Evolutionary conservation across 2,797 vertebrate genomes (phyloP).

Genomic region (Manis crassicaudata): DNA sequence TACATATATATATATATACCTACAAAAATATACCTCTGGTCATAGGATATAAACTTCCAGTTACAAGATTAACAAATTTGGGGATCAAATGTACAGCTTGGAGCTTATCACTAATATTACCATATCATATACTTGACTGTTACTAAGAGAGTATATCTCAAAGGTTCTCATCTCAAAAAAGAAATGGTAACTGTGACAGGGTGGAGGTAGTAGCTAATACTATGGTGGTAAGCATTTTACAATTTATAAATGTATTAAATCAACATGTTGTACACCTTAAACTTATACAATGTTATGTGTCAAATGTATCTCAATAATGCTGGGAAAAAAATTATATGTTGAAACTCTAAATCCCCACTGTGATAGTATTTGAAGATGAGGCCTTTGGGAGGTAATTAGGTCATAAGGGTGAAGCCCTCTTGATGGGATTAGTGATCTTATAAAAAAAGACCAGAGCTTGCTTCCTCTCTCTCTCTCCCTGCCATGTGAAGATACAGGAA

Average conservation of each 20-base stretch:
- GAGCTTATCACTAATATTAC: background rate
- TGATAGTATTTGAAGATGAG: background rate
- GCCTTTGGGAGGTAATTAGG: background rate
- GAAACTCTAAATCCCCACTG: background rate
- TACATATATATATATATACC: background rate
- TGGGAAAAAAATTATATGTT: background rate
- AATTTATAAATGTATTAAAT: background rate
- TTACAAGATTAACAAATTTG: background rate
- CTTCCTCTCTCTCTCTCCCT: background rate
- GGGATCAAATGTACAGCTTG: background rate
- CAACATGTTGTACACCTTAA: background rate
- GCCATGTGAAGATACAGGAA: background rate
- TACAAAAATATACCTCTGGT: too few species aligned
- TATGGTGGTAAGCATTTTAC: background rate
- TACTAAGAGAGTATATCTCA: background rate
- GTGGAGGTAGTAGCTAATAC: background rate
- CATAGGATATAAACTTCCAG: background rate
- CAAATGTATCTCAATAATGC: background rate
- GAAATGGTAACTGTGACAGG: background rate
- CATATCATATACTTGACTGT: background rate
- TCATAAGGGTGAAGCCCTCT: background rate
- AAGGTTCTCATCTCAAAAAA: background rate
- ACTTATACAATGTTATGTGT: background rate
- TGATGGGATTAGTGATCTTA: background rate
- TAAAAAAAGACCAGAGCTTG: background rate